Percentiles rank a stretch among this genome's conserved stretches.
Conservation (phyloP, 2,113 vertebrate genomes). For the Cichladusa arquata region DNA sequence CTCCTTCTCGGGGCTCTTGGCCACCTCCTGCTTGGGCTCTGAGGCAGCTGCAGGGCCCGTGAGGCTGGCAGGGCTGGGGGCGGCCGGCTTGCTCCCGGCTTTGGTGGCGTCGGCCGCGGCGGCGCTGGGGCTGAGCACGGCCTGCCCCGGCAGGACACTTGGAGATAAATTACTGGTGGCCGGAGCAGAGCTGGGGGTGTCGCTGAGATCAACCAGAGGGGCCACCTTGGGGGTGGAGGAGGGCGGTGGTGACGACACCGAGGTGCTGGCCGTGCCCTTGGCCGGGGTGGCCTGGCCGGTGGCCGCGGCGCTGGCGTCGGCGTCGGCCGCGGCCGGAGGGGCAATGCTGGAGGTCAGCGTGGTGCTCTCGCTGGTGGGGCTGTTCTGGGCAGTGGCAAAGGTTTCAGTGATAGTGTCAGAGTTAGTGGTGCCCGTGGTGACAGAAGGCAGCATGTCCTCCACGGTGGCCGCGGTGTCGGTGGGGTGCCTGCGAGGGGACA, state of each 20-base stretch:
- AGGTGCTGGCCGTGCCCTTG: slow-evolving; percentile 47
- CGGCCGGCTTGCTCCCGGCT: slow-evolving; percentile 59
- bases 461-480: slow-evolving; percentile 86
- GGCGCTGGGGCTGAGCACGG: slow-evolving; percentile 71
- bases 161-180: slow-evolving; percentile 67
- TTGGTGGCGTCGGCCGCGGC: slow-evolving; percentile 61
- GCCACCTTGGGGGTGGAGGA: slow-evolving; percentile 79
- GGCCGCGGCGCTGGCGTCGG: slow-evolving; percentile 69
- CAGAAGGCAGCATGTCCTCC: slow-evolving; percentile 94
- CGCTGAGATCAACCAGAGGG: slow-evolving; percentile 91
- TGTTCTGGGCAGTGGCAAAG: slow-evolving; percentile 93
- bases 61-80: slow-evolving; percentile 53
- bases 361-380: slow-evolving; percentile 95
- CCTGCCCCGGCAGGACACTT: slow-evolving; percentile 71
- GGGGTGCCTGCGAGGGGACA: slow-evolving; percentile 88
- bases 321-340: slow-evolving; percentile 72
- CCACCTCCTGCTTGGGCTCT: slow-evolving; percentile 75
- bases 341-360: slow-evolving; percentile 92
- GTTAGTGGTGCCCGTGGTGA: slow-evolving; percentile 89
- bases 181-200: slow-evolving; percentile 67
- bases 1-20: slow-evolving; percentile 79
- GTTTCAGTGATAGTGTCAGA: slow-evolving; percentile 95
- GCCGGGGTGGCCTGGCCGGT: slow-evolving; percentile 72
- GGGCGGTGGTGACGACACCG: slow-evolving; percentile 66
- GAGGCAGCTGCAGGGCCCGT: slow-evolving; percentile 69